Base-by-base conservation (phyloP, 2,888 invertebrate genomes). In the Polyommatus icarus region DNA sequence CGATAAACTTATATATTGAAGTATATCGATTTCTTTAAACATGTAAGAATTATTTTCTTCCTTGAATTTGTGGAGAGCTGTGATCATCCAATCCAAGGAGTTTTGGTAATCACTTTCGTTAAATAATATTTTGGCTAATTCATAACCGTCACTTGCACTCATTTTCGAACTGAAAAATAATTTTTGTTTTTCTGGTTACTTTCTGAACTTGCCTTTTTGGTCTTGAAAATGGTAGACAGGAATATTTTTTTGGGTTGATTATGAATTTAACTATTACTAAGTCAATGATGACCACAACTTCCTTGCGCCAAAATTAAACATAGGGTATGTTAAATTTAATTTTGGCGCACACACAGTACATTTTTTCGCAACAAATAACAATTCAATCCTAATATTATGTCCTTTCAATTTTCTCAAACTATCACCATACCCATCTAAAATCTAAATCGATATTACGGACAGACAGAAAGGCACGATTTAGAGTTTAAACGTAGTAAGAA, bases 11-110 rank as follows among this genome's bases (percentile, higher is more conserved):
- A 54, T 54, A 18, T 54, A 18, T 54, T 54, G 54, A 54, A 54
- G 18, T 54, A 54, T 18, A 18, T 54, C 54, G 18, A 54, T 18
- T 54, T 54, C 54, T 54, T 54, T 18, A 54, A 96, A 96, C 24
- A 96, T 95, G 29, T 96, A 86, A 0, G 79, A 57, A 1, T 85
- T 83, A 20, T 95, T 94, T 84, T 97, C 97, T 81, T 95, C 95
- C 76, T 96, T 95, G 81, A 96, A 95, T 80, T 97, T 96, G 71
- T 95, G 93, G 85, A 98, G 95, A 0, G 99, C 98, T 90, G 99
- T 98, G 82, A 96, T 95, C 99, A 99, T 99, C 99, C 99, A 99
- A 75, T 97, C 94, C 1, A 98, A 95, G 0, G 99, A 98, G 88
- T 99, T 99, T 85, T 97, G 97, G 89, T 96, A 98, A 91, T 99